Conservation (phyloP, 2,113 vertebrate species). For the Chiloscyllium plagiosum region DNA sequence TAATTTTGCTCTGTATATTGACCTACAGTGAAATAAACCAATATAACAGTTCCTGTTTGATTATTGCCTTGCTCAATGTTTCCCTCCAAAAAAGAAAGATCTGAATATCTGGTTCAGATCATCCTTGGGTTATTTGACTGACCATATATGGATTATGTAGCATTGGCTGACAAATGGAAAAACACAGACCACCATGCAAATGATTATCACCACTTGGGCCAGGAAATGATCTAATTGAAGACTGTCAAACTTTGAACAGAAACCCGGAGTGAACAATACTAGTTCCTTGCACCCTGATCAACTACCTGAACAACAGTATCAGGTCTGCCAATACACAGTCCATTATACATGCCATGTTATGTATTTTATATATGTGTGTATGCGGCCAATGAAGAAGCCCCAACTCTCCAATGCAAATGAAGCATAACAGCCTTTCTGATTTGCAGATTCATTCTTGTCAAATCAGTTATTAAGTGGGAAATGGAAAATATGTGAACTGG, state of each 20-base stretch:
- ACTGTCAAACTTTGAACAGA: neutral
- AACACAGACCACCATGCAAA: neutral
- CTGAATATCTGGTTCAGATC: neutral
- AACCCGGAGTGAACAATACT: neutral
- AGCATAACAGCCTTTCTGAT: neutral
- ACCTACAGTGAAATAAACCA: neutral
- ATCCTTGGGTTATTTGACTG: neutral
- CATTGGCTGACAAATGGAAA: neutral
- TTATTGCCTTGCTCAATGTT: neutral
- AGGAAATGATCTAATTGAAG: neutral
- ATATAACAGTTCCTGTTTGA: neutral
- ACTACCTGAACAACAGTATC: neutral
- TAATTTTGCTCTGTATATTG: neutral
- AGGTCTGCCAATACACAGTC: neutral
- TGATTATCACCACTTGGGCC: neutral
- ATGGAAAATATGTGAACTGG: neutral
- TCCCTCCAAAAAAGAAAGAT: neutral
- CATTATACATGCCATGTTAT: neutral
- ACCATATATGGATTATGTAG: neutral
- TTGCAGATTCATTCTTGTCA: neutral
- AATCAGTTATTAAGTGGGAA: neutral
- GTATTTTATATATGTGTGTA: neutral
- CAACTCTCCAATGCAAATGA: neutral
- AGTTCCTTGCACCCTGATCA: neutral
- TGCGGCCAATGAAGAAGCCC: neutral